These are phyloP conservation scores for Ctenosaura bakeri DNA, from an alignment of 2,797 vertebrate species.

Conservation along the genomic window DNA sequence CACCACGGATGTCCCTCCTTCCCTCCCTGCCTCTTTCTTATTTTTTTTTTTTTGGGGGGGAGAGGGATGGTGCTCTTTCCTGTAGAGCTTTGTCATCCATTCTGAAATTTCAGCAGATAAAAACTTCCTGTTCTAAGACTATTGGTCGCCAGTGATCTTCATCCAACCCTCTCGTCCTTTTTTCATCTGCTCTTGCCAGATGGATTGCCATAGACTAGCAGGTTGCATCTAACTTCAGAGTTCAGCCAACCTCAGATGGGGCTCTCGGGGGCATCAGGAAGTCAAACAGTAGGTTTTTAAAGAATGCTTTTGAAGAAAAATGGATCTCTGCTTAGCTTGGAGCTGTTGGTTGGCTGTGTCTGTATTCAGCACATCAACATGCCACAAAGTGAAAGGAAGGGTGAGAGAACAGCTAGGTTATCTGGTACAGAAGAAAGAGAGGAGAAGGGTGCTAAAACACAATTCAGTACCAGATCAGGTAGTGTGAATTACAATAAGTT, in stretches of 20 bases:
- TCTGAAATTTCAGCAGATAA: slow-evolving; percentile 6
- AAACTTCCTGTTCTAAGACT: slow-evolving; percentile 28
- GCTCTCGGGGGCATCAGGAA: no score
- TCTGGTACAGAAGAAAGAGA: neutral
- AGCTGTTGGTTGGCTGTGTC: neutral
- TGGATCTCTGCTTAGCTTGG: neutral
- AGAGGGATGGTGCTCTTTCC: neutral
- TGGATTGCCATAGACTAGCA: neutral
- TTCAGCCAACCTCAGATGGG: neutral
- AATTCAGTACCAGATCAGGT: neutral
- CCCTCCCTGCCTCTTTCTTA: neutral
- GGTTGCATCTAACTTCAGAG: neutral
- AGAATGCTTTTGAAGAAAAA: neutral
- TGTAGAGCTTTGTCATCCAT: neutral
- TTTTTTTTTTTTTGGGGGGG: neutral
- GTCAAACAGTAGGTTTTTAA: neutral
- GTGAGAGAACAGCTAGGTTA: no score
- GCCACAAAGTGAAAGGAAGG: no score
- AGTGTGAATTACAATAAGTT: neutral
- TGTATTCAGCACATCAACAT: neutral
- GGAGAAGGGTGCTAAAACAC: neutral
- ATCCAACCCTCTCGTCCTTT: neutral
- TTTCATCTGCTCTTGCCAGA: neutral
- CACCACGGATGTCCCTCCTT: neutral
- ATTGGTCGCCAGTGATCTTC: slow-evolving; percentile 33